phyloP scores from a whole-genome alignment of 2,888 invertebrate genomes.

The Pantelozetes paolii region DNA sequence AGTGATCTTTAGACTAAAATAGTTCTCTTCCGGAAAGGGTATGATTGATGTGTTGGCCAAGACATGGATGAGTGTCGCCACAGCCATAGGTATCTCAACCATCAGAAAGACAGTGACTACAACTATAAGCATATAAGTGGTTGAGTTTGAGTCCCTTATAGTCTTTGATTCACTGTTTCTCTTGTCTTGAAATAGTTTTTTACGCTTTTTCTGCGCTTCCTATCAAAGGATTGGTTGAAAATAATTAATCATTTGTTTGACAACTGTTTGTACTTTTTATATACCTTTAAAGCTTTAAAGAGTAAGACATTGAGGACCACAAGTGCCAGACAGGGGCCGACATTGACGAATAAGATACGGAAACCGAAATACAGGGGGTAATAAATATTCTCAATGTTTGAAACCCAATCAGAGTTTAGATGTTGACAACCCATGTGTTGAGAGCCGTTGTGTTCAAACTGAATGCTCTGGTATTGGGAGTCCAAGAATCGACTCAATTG shows the following conservation, averaged over 20 bases:
- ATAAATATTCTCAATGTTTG: slow-evolving; percentile 62
- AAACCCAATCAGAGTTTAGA: slow-evolving; percentile 65
- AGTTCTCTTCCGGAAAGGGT: slow-evolving; percentile 58
- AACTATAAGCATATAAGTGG: slow-evolving; percentile 79
- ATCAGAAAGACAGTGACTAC: slow-evolving; percentile 77
- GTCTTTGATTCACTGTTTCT: slow-evolving; percentile 46
- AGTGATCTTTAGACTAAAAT: slow-evolving; percentile 69
- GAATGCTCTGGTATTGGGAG: neutral
- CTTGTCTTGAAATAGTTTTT: slow-evolving; percentile 69
- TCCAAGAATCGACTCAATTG: slow-evolving; percentile 61
- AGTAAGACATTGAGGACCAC: slow-evolving; percentile 81
- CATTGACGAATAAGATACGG: slow-evolving; percentile 83
- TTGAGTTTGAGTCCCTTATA: slow-evolving; percentile 67
- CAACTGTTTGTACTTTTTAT: too few species aligned
- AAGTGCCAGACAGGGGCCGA: slow-evolving; percentile 79
- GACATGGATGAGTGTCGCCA: slow-evolving; percentile 76
- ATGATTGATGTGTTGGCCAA: slow-evolving; percentile 56
- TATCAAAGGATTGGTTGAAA: neutral
- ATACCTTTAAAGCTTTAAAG: slow-evolving; percentile 69
- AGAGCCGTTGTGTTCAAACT: neutral
- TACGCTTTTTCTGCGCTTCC: slow-evolving; percentile 72
- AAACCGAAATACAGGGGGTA: slow-evolving; percentile 72
- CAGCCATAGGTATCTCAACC: slow-evolving; percentile 76
- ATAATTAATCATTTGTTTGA: neutral
- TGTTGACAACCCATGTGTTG: slow-evolving; percentile 47